Evolutionary conservation across 2,113 vertebrate genomes (phyloP), one percentile per base, ranked within the genome.

Genomic region (Colius striatus): DNA sequence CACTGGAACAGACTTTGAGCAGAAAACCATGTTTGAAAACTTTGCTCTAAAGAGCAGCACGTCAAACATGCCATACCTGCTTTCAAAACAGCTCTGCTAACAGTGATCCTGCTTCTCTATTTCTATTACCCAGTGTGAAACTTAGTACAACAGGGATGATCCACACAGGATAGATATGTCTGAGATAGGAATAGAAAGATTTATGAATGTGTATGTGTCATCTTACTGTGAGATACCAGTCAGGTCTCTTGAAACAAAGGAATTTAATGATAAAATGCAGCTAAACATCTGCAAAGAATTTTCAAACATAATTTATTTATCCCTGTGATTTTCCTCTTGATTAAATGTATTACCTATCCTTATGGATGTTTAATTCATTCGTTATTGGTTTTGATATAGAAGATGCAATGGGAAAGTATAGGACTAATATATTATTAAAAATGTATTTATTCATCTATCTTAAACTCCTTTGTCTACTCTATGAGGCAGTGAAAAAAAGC

Each of bases 11-110:
- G 75, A 25, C 43, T 85, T 67, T 89, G 75, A 90, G 57, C 81
- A 95, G 94, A 95, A 91, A 96, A 74, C 80, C 19, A 5, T 48
- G 14, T 75, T 60, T 70, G 90, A 84, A 91, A 92, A 78, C 53
- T 84, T 92, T 5, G 29, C 91, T 94, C 58, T 65, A 41, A 79
- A 84, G 57, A 82, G 34, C 6, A 54, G 43, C 3, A 4, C 26
- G 89, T 85, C 58, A 50, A 60, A 76, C n/a, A 45, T 60, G 41
- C 74, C 68, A 61, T 92, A 57, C 5, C 29, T 86, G 30, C 53
- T 94, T 88, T 84, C 36, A 66, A 22, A 80, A 62, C 47, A 80
- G 23, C 8, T 17, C 30, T 1, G 2, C 19, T 9, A 61, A 41
- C 51, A 79, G 5, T 1, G 1, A 48, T 80, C 22, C 23, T 61